Percentiles rank a stretch among this genome's conserved stretches.
These are phyloP conservation scores for Clarias fuscus DNA, from an alignment of 2,797 vertebrate genomes.

Conservation along the genomic window DNA sequence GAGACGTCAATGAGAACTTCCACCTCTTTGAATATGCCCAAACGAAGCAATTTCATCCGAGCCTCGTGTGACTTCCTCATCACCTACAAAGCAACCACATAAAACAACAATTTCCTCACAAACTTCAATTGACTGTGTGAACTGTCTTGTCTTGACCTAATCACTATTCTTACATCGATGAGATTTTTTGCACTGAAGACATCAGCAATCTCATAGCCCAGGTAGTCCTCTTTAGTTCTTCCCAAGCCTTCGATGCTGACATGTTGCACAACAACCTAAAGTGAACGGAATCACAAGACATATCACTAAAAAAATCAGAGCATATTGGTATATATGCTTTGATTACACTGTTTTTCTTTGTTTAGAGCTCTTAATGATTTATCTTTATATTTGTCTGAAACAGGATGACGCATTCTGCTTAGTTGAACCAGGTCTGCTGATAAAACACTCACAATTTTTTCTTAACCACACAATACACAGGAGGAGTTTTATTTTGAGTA, in stretches of 20 bases:
- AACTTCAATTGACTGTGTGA: background rate
- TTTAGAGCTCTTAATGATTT: background rate
- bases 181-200: slow-evolving; percentile 94
- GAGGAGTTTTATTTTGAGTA: background rate
- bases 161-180: slow-evolving; percentile 82
- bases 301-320: background rate
- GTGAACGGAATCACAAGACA: background rate
- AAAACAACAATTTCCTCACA: background rate
- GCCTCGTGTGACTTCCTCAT: slow-evolving; percentile 91
- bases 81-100: slow-evolving; percentile 72
- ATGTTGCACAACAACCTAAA: slow-evolving; percentile 91
- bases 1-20: slow-evolving; percentile 93
- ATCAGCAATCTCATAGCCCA: slow-evolving; percentile 90
- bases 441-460: background rate
- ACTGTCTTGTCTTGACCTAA: background rate
- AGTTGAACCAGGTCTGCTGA: background rate
- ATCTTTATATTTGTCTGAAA: background rate
- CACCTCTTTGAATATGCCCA: slow-evolving; percentile 93
- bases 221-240: slow-evolving; percentile 92
- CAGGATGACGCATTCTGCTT: background rate
- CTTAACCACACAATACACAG: background rate
- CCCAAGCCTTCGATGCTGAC: slow-evolving; percentile 93
- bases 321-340: background rate
- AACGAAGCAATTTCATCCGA: slow-evolving; percentile 85
- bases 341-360: background rate